phyloP scores from a whole-genome alignment of 2,888 invertebrate species.

The Clistopyga incitator region DNA sequence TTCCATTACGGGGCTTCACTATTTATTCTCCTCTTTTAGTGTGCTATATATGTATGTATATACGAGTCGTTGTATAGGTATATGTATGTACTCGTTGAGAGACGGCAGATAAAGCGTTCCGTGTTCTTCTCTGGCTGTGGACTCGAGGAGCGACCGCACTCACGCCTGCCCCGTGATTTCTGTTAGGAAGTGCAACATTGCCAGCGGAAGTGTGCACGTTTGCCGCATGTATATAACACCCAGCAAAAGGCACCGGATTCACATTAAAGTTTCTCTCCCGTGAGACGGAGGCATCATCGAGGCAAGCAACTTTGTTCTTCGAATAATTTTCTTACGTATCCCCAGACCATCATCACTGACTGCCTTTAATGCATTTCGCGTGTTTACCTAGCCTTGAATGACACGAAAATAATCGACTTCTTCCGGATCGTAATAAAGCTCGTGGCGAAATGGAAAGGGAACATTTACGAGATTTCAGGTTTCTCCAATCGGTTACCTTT shows the following conservation, averaged over 20 bases:
- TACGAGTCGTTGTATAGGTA: not conserved
- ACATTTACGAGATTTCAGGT: constrained; percentile 23
- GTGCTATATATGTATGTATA: constrained; percentile 1
- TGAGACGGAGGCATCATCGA: constrained; percentile 15
- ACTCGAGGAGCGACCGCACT: constrained; percentile 37
- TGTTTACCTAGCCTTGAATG: constrained; percentile 39
- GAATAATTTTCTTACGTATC: constrained; percentile 32
- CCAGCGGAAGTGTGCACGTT: constrained; percentile 58
- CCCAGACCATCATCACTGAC: not conserved
- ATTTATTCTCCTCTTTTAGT: constrained; percentile 50
- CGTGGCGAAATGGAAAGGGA: not conserved
- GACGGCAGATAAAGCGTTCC: constrained; percentile 63
- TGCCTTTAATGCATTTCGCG: constrained; percentile 39
- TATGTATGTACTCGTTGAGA: constrained; percentile 48
- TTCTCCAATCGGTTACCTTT: constrained; percentile 11
- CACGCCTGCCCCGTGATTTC: constrained; percentile 42
- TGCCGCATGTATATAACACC: constrained; percentile 10
- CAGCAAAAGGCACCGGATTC: constrained; percentile 10
- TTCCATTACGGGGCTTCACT: constrained; percentile 61
- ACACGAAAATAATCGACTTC: constrained; percentile 49
- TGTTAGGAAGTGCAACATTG: constrained; percentile 58
- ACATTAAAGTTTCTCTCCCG: constrained; percentile 20
- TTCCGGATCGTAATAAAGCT: constrained; percentile 27
- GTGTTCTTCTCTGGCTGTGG: constrained; percentile 44
- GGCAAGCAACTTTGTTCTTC: constrained; percentile 17